Evolutionary conservation across 2,888 invertebrate genomes (phyloP).

Genomic region (Cataglyphis livida): DNA sequence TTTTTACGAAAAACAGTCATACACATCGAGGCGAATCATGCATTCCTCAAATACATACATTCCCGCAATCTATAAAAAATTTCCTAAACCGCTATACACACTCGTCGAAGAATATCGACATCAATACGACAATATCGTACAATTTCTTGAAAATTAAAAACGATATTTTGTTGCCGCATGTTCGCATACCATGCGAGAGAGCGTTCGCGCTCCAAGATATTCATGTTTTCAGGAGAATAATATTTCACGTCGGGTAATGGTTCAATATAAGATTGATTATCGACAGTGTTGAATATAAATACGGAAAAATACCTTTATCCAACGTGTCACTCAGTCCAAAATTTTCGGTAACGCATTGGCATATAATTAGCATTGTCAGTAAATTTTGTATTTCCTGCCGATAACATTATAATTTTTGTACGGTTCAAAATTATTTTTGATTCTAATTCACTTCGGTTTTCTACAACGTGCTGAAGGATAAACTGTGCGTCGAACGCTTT

Average conservation of each 20-base stretch:
- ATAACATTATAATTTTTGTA: neutral
- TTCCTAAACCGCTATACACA: neutral
- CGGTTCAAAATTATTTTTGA: neutral
- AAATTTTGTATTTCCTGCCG: neutral
- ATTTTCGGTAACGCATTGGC: neutral
- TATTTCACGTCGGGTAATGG: neutral
- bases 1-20: slow-evolving; percentile 2
- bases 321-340: neutral
- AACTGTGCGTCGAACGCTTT: neutral
- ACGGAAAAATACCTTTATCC: neutral
- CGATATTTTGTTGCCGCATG: neutral
- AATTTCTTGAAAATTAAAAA: neutral
- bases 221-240: neutral
- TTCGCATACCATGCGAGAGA: neutral
- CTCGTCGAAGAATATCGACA: neutral
- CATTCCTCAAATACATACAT: neutral
- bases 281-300: neutral
- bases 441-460: neutral
- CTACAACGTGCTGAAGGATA: neutral
- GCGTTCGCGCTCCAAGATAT: neutral
- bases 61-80: neutral
- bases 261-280: neutral
- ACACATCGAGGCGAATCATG: neutral
- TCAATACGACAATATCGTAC: neutral
- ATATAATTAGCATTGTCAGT: neutral